Evolutionary conservation across 1,140 invertebrate genomes (phyloP), one percentile per base, ranked within the genome.

Genomic region (Neomicropteryx cornuta): DNA sequence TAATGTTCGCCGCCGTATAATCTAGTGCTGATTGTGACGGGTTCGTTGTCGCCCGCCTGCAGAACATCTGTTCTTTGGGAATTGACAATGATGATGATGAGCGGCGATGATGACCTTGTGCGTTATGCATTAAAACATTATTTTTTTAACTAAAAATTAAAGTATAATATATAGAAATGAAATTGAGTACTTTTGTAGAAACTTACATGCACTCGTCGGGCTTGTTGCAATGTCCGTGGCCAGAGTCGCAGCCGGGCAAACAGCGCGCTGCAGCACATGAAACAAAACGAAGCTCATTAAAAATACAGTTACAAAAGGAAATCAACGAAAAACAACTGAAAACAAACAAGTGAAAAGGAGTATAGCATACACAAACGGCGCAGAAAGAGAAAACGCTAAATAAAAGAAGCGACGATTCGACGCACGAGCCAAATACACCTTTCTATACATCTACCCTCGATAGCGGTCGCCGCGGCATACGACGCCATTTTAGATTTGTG

Each of bases 131-230:
- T n/a, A n/a, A n/a, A n/a, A n/a, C n/a, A n/a, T n/a, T n/a, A n/a
- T n/a, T n/a, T n/a, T n/a, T n/a, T n/a, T 32, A 6, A 32, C 16
- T 10, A 8, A 14, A n/a, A 14, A 32, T 8, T 8, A 32, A 32
- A 10, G 14, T 32, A 32, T 14, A 32, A 14, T 32, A 32, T 13
- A 32, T 42, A 18, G 17, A 36, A 17, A 11, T 29, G 56, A 78
- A n/a, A n/a, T n/a, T n/a, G n/a, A n/a, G n/a, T n/a, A n/a, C n/a
- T n/a, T n/a, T n/a, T n/a, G n/a, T n/a, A n/a, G n/a, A n/a, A n/a
- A 92, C 88, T 87, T 77, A 94, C 91, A 76, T 78, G 86, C 92
- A 97, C 72, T 95, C 87, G 70, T 91, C 86, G 50, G 93, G 92
- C 58, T 77, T 76, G 51, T 76, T 79, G 74, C 93, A 97, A 62